These are phyloP conservation scores for Carabus problematicus DNA, from an alignment of 2,888 invertebrate genomes.

Conservation along the genomic window DNA sequence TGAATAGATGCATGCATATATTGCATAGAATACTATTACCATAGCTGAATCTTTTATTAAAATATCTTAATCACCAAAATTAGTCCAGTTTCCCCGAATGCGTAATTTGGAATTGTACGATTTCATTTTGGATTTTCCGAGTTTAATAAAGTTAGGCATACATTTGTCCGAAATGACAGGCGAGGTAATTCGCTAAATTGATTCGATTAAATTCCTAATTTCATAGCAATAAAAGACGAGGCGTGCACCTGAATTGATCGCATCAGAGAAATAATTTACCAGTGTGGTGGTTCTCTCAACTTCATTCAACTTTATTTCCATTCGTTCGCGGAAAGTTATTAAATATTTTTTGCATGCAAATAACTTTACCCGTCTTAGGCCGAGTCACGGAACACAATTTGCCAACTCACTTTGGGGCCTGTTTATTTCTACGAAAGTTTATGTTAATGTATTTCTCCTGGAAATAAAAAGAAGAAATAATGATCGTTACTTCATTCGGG, in stretches of 20 bases:
- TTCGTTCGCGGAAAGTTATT: constrained; percentile 35
- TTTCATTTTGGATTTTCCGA: no score
- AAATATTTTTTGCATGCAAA: constrained; percentile 40
- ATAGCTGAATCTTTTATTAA: no score
- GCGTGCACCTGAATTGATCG: constrained; percentile 9
- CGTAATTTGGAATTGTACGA: no score
- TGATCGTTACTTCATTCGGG: constrained; percentile 21
- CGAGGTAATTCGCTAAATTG: constrained; percentile 4
- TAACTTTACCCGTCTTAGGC: constrained; percentile 31
- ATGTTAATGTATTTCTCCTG: constrained; percentile 33
- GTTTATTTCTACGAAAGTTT: constrained; percentile 30
- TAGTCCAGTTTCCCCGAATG: no score
- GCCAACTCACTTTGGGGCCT: constrained; percentile 27
- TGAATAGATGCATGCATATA: no score
- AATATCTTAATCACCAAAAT: no score
- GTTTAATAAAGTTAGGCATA: no score
- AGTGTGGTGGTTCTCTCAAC: background rate
- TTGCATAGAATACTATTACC: no score
- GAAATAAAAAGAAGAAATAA: constrained; percentile 20
- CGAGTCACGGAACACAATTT: constrained; percentile 28
- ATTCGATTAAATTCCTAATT: constrained; percentile 24
- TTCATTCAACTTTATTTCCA: constrained; percentile 25
- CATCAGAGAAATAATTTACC: constrained; percentile 27
- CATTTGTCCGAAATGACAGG: no score
- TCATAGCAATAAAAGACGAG: constrained; percentile 7